Evolutionary conservation across 2,888 invertebrate species (phyloP).

Genomic region (Acrocyrtus sp.): DNA sequence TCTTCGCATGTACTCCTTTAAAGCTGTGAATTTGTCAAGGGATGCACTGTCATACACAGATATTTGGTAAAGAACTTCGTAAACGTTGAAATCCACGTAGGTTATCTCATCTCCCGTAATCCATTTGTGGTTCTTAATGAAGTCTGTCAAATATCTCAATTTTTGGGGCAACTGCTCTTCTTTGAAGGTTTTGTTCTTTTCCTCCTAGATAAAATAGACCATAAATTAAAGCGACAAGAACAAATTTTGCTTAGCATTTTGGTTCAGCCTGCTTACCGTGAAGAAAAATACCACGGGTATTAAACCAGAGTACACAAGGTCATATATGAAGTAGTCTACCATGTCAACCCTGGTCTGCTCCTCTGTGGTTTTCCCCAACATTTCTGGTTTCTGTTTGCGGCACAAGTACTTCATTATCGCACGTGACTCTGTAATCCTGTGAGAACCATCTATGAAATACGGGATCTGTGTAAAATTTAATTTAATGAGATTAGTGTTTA

Average conservation of each 20-base stretch:
- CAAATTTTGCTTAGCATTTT: too few relatives aligned
- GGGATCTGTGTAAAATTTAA: slow-evolving; percentile 65
- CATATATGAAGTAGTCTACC: slow-evolving; percentile 66
- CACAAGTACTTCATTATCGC: slow-evolving; percentile 67
- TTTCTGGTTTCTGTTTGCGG: slow-evolving; percentile 65
- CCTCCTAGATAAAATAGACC: slow-evolving; percentile 64
- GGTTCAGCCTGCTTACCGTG: slow-evolving; percentile 57
- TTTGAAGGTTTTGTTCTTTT: slow-evolving; percentile 65
- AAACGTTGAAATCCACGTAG: slow-evolving; percentile 67
- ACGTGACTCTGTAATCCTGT: slow-evolving; percentile 67
- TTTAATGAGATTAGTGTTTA: background rate
- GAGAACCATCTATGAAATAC: slow-evolving; percentile 67
- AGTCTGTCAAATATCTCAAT: slow-evolving; percentile 65
- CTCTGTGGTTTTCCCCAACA: slow-evolving; percentile 66
- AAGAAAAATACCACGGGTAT: slow-evolving; percentile 65
- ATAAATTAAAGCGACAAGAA: background rate
- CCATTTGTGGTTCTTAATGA: slow-evolving; percentile 64
- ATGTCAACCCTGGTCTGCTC: slow-evolving; percentile 66
- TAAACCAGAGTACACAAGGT: slow-evolving; percentile 65
- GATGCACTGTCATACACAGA: slow-evolving; percentile 64
- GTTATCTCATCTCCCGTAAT: slow-evolving; percentile 64
- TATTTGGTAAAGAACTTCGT: slow-evolving; percentile 66
- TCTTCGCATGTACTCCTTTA: slow-evolving; percentile 65
- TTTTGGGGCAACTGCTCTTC: slow-evolving; percentile 63
- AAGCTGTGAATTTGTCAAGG: slow-evolving; percentile 65